These are phyloP conservation scores for Excalfactoria chinensis DNA, from an alignment of 2,113 vertebrate species.

Conservation along the genomic window DNA sequence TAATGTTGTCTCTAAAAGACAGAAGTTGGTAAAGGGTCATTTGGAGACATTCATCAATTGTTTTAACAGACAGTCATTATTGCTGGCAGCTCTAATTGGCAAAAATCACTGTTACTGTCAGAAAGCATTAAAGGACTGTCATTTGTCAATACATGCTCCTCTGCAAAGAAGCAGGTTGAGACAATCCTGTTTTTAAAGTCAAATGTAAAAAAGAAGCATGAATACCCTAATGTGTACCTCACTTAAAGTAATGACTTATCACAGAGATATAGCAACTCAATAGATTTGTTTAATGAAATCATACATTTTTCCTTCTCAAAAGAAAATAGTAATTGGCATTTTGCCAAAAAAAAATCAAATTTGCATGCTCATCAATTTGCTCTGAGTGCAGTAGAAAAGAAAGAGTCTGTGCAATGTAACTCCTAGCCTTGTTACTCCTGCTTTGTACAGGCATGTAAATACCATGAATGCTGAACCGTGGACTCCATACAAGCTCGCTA, in stretches of 20 bases:
- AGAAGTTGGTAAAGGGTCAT: constrained; percentile 49
- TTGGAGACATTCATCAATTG: constrained; percentile 45
- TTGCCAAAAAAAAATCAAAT: not conserved
- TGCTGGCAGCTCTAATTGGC: constrained; percentile 51
- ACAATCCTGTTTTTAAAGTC: not conserved
- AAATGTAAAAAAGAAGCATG: not conserved
- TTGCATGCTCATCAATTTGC: not conserved
- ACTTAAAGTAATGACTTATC: not conserved
- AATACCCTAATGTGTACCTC: not conserved
- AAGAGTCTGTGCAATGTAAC: not conserved
- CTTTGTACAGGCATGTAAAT: not conserved
- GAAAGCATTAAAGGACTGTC: constrained; percentile 32
- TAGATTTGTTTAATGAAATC: not conserved
- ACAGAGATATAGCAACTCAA: not conserved
- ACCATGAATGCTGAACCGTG: not conserved
- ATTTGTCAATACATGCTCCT: constrained; percentile 38
- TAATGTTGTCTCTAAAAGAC: not conserved
- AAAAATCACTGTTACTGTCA: constrained; percentile 32
- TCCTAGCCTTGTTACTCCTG: not conserved
- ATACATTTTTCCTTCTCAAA: not conserved
- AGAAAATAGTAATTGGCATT: not conserved
- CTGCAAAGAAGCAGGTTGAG: not conserved
- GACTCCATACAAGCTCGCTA: not conserved
- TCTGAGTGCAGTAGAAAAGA: not conserved
- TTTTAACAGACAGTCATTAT: constrained; percentile 40